Conservation (phyloP, 2,888 invertebrate genomes). For the Ethmia dodecea region DNA sequence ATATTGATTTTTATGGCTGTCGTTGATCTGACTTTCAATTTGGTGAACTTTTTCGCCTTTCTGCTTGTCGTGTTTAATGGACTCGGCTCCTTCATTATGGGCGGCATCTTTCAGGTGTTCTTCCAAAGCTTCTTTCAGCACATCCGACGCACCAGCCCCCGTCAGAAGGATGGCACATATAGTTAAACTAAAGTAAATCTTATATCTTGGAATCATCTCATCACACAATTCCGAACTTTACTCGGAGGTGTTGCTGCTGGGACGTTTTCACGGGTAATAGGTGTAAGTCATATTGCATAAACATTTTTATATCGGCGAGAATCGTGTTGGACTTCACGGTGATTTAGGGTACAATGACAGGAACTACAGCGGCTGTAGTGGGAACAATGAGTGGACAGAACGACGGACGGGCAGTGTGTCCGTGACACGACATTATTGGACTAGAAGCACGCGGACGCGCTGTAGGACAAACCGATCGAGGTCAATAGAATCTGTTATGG, state of each 20-base stretch:
- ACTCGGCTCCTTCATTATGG: constrained; percentile 58
- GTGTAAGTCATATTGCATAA: constrained; percentile 39
- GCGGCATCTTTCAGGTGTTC: constrained; percentile 67
- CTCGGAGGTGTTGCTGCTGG: constrained; percentile 33
- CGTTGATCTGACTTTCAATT: constrained; percentile 55
- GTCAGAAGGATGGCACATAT: constrained; percentile 44
- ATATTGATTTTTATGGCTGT: constrained; percentile 61
- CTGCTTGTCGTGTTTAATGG: constrained; percentile 59
- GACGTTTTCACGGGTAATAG: constrained; percentile 42
- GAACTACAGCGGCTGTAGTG: constrained; percentile 56
- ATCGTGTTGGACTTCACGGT: constrained; percentile 66
- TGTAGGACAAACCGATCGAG: constrained; percentile 43
- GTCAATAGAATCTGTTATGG: constrained; percentile 47
- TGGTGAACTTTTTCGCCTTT: constrained; percentile 67
- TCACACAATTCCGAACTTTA: constrained; percentile 28
- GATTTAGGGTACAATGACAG: constrained; percentile 69
- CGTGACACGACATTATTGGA: constrained; percentile 61
- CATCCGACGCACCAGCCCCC: constrained; percentile 43
- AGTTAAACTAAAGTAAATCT: constrained; percentile 33
- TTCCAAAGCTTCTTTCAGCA: constrained; percentile 63
- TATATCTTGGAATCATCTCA: constrained; percentile 54
- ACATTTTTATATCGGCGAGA: constrained; percentile 64
- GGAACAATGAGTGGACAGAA: constrained; percentile 52
- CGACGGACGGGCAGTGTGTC: constrained; percentile 35
- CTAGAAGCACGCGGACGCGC: constrained; percentile 33